Evolutionary conservation across 1,140 invertebrate genomes (phyloP), one percentile per base, ranked within the genome.

Genomic region (Trichonephila clavata): DNA sequence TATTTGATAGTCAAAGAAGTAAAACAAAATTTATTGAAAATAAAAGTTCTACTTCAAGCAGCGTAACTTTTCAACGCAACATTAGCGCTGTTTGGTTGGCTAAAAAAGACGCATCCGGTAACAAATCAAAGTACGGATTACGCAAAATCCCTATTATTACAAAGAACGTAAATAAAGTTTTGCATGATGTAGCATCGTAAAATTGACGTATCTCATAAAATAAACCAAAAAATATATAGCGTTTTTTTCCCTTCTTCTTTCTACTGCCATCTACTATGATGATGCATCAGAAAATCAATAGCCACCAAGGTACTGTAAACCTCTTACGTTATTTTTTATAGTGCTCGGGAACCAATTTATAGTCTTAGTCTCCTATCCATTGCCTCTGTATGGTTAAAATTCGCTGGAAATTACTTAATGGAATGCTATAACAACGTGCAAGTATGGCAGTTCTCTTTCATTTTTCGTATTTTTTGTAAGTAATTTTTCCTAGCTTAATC

Each of bases 161-260:
- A 14, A 13, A n/a, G 80, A 16, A 83, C 80, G 20, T 50, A 83
- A 83, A 83, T 83, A 77, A 77, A 77, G 18, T 83, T 83, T 20
- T 83, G 10, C 80, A 50, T 50, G 50, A 21, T 83, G 20, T 83
- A 24, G 39, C 80, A 83, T 83, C 80, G 43, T 83, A 83, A 83
- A 83, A n/a, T 16, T 83, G 80, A 57, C 50, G 24, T 57, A 50
- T 50, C 80, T 83, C 50, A 50, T 50, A 83, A 50, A 83, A 83
- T 83, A n/a, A 57, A 8, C 24, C 18, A 24, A 83, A 65, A 65
- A 65, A 65, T 8, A 63, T n/a, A n/a, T n/a, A 21, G 18, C 18
- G 13, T 8, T 6, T 63, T 18, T 18, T 50, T 50, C 24, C 57
- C 10, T 50, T 20, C 50, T 83, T 21, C 7, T 24, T 20, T 50